Evolutionary conservation across 2,888 invertebrate genomes (phyloP), one percentile per base, ranked within the genome.

Genomic region (Melinaea menophilus): DNA sequence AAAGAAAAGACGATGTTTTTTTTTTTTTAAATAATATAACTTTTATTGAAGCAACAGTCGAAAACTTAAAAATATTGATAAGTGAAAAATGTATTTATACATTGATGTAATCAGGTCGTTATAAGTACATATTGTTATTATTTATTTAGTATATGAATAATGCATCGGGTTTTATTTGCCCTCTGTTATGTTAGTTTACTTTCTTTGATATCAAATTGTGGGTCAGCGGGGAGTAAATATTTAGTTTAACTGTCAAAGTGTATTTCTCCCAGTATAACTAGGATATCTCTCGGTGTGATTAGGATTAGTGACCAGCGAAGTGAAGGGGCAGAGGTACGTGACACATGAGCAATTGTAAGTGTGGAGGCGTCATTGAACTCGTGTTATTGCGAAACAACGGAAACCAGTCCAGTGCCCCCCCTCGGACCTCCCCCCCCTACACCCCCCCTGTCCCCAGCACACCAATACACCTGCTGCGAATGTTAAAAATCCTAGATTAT

Each of bases 341-440:
- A 86, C 87, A 87, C 81, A 85, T 80, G 78, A 79, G 79, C 86
- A 85, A 89, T 88, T 85, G 87, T 85, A 84, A 84, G 80, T 80
- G 79, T 75, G 75, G 75, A 84, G 84, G 86, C 88, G 90, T 88
- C 89, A 88, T 83, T 90, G 90, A 90, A 88, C 90, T 81, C 86
- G 76, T 76, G 83, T 84, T 87, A 88, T 90, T 89, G 90, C 89
- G 88, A 90, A 90, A 90, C 89, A 90, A 89, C 90, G 90, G 90
- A 90, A 90, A 89, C 89, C 86, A 87, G 89, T 87, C 85, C 87
- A 86, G 79, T 73, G 74, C 71, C 70, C 70, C 71, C 70, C 73
- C 68, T 66, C 69, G 67, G 69, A 68, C 69, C 72, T 62, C 68
- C 65, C 69, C 73, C 61, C 69, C 66, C 62, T 72, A 64, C 62